These are phyloP conservation scores for Myrmecobius fasciatus DNA, from an alignment of 2,113 vertebrate species.

Conservation along the genomic window DNA sequence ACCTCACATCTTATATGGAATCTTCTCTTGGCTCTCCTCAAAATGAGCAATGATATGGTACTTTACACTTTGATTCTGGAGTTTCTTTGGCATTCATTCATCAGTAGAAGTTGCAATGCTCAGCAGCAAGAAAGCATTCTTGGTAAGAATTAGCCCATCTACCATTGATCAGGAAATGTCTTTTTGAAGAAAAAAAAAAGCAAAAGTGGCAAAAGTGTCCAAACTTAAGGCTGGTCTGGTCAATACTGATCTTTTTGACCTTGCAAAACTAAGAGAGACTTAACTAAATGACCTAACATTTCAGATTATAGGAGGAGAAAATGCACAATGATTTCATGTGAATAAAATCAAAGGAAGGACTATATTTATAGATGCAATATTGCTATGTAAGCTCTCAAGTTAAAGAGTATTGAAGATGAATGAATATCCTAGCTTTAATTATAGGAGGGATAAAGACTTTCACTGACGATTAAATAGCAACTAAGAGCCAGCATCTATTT, in stretches of 20 bases:
- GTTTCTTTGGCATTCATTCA: not conserved
- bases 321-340: not conserved
- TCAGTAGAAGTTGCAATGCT: not conserved
- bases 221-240: not conserved
- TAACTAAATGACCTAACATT: not conserved
- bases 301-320: not conserved
- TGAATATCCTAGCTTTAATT: constrained; percentile 17
- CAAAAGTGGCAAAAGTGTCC: not conserved
- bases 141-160: not conserved
- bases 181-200: not conserved
- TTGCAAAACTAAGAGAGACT: not conserved
- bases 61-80: not conserved
- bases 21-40: not conserved
- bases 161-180: not conserved
- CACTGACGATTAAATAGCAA: not conserved
- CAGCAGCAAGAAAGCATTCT: not conserved
- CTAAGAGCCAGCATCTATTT: not conserved
- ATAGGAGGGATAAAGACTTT: not conserved
- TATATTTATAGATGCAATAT: not conserved
- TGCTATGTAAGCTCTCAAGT: constrained; percentile 8
- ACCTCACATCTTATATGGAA: fast-evolving
- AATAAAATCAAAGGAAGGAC: constrained; percentile 10
- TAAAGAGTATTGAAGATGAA: constrained; percentile 19
- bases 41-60: not conserved
- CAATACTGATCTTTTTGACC: not conserved